Evolutionary conservation across 2,113 vertebrate species (phyloP).

Genomic region (Gorsachius goisagi): DNA sequence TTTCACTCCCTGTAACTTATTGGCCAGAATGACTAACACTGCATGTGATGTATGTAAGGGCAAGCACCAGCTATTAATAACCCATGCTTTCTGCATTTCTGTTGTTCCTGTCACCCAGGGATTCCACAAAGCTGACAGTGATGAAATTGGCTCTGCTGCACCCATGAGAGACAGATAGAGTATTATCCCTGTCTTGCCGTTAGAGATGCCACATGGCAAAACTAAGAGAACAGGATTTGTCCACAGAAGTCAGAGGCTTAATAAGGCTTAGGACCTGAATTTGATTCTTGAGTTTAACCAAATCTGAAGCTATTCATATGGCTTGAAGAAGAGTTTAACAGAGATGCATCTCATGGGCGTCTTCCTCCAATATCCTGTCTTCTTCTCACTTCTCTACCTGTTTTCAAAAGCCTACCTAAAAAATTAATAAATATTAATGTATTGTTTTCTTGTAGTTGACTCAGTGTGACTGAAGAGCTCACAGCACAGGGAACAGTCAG

Average conservation of each 20-base stretch:
- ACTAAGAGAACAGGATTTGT: neutral
- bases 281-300: neutral
- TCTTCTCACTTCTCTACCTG: conserved; percentile 4
- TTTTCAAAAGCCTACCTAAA: conserved; percentile 27
- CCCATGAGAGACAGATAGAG: conserved; percentile 2
- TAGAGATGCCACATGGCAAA: neutral
- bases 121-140: conserved; percentile 38
- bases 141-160: neutral
- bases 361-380: neutral
- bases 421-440: conserved; percentile 36
- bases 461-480: neutral
- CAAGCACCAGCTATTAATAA: conserved; percentile 55
- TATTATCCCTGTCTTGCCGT: neutral
- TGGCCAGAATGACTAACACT: conserved; percentile 19
- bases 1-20: conserved; percentile 27
- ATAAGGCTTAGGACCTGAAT: neutral
- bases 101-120: conserved; percentile 31
- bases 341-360: neutral
- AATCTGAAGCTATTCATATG: neutral
- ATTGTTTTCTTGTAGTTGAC: conserved; percentile 44
- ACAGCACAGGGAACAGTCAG: conserved; percentile 2
- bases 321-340: neutral
- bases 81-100: conserved; percentile 21
- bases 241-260: neutral
- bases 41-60: conserved; percentile 32